Evolutionary conservation across 2,888 invertebrate genomes (phyloP), one percentile per base, ranked within the genome.

Genomic region (Noctua janthe): DNA sequence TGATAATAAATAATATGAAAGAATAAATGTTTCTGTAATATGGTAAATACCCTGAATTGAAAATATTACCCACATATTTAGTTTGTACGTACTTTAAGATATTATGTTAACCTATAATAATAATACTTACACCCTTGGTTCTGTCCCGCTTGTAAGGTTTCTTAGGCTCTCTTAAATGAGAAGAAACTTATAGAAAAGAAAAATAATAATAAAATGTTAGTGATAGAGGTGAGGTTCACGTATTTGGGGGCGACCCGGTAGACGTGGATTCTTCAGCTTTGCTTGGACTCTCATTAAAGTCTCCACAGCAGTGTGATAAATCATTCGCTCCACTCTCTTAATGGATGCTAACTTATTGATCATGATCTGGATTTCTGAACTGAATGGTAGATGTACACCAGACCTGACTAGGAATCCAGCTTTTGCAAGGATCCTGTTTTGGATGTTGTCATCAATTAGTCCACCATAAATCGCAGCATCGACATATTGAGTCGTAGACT

Each of bases 1-100:
- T 80, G 10, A 59, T 47, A 74, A 29, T 74, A 66, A 76, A 43
- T 67, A 29, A 76, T 17, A 72, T 47, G 43, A n/a, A 54, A 11
- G 2, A 80, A 80, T 49, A 76, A 11, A 67, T 56, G 35, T 69
- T 69, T 70, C 3, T 43, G 39, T 78, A 47, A 35, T 49, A 39
- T 29, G n/a, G 23, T 62, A 17, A 29, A 39, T 29, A 20, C 23
- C 39, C 2, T 49, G 8, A 66, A 39, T 56, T 66, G 5, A 47
- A 64, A 47, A 74, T 54, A 81, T 47, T 39, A 54, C 43, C 7
- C n/a, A 39, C 43, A 43, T 43, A 81, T 10, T 51, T 62, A 43
- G 29, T 29, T 35, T 70, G 6, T 20, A 51, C 20, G 51, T 72
- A 35, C 17, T 56, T 71, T 51, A 62, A 35, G 49, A 71, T 80